Evolutionary conservation across 2,797 vertebrate genomes (phyloP).

Genomic region (Sylvilagus floridanus): DNA sequence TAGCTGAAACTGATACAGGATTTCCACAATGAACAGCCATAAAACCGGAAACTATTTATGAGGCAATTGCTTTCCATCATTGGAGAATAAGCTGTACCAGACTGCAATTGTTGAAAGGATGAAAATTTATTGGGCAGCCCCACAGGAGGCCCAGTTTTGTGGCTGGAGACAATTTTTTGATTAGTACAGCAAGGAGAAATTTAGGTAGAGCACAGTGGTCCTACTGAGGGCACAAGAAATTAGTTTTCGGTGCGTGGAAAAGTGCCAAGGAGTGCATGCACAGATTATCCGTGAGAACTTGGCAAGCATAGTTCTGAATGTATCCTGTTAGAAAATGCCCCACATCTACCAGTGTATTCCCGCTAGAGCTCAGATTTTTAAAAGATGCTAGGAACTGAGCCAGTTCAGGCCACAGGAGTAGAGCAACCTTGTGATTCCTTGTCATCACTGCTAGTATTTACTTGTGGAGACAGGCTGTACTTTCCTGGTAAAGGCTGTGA

Average conservation of each 20-base stretch:
- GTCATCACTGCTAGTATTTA: background rate
- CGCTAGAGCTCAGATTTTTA: background rate
- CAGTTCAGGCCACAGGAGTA: background rate
- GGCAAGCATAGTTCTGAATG: background rate
- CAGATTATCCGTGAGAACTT: background rate
- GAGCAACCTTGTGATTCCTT: background rate
- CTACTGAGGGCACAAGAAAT: background rate
- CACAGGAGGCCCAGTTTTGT: background rate
- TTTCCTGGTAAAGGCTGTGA: background rate
- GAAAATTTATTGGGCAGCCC: background rate
- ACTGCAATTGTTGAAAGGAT: background rate
- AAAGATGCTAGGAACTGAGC: background rate
- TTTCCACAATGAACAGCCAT: background rate
- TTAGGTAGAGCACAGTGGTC: background rate
- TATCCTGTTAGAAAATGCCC: background rate
- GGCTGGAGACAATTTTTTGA: background rate
- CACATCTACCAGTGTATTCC: background rate
- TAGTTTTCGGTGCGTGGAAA: background rate
- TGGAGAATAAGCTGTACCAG: background rate
- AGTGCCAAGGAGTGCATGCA: background rate
- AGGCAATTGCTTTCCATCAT: background rate
- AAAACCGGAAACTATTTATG: background rate
- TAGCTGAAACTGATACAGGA: background rate
- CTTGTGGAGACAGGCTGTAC: background rate
- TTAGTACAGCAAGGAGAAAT: background rate